phyloP scores from a whole-genome alignment of 1,140 invertebrate species.

The Plodia interpunctella region DNA sequence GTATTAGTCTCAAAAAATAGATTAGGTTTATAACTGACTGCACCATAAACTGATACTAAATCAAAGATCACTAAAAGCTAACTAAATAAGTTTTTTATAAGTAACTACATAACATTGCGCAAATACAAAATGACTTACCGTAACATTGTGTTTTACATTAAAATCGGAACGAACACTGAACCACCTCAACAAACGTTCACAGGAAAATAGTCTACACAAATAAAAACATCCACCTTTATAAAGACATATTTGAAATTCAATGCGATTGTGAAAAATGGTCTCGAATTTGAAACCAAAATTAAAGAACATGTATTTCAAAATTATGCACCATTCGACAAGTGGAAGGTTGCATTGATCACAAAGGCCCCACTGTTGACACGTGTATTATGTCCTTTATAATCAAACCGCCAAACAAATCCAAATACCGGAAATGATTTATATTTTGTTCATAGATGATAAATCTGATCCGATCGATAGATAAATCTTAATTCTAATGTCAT shows the following conservation, averaged over 20 bases:
- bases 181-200: conserved; percentile 43
- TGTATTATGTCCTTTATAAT: background rate
- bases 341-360: conserved; percentile 37
- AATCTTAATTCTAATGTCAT: conserved; percentile 6
- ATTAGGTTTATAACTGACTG: no score
- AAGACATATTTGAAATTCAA: conserved; percentile 73
- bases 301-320: conserved; percentile 39
- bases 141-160: conserved; percentile 27
- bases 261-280: conserved; percentile 63
- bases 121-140: conserved; percentile 43
- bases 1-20: no score
- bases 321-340: conserved; percentile 55
- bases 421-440: background rate
- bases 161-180: conserved; percentile 37
- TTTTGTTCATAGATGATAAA: background rate
- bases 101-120: background rate
- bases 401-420: background rate
- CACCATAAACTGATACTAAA: no score
- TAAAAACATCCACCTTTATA: conserved; percentile 62
- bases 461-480: background rate
- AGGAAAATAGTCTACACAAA: conserved; percentile 55
- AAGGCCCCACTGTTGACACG: background rate
- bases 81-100: background rate
- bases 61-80: no score
- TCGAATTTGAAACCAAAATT: conserved; percentile 53